A percentile compares a stretch with the other conserved stretches of the same genome.
These are phyloP conservation scores for Rhagoletis zephyria DNA, from an alignment of 1,140 invertebrate genomes.

Conservation along the genomic window DNA sequence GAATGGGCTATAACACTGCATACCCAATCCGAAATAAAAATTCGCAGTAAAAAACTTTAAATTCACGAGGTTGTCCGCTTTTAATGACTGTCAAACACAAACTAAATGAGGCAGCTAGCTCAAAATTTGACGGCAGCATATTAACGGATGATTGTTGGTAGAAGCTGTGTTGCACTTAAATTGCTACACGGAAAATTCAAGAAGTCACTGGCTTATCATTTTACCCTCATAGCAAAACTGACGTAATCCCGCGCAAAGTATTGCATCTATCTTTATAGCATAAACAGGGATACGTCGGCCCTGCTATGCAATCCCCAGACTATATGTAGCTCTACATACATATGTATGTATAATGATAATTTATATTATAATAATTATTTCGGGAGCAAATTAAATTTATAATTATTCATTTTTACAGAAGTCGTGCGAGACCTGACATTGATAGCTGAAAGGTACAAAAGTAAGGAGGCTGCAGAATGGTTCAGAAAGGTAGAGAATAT, in stretches of 20 bases:
- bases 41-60: no score
- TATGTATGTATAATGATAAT: not conserved
- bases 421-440: constrained; percentile 86
- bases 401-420: constrained; percentile 75
- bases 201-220: not conserved
- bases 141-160: no score
- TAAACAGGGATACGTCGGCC: not conserved
- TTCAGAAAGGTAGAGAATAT: constrained; percentile 79
- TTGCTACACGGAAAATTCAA: no score
- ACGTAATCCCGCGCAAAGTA: not conserved
- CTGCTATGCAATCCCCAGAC: not conserved
- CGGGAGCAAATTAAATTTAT: no score
- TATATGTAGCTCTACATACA: not conserved
- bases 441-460: constrained; percentile 80
- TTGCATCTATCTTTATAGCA: not conserved
- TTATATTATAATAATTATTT: no score
- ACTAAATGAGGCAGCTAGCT: no score
- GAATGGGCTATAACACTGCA: no score
- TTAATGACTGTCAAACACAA: no score
- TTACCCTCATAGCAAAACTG: not conserved
- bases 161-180: no score
- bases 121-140: no score
- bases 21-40: no score
- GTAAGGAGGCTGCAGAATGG: constrained; percentile 85
- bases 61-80: no score